Conservation (phyloP, 2,113 vertebrate genomes). For the Cavia aperea region DNA sequence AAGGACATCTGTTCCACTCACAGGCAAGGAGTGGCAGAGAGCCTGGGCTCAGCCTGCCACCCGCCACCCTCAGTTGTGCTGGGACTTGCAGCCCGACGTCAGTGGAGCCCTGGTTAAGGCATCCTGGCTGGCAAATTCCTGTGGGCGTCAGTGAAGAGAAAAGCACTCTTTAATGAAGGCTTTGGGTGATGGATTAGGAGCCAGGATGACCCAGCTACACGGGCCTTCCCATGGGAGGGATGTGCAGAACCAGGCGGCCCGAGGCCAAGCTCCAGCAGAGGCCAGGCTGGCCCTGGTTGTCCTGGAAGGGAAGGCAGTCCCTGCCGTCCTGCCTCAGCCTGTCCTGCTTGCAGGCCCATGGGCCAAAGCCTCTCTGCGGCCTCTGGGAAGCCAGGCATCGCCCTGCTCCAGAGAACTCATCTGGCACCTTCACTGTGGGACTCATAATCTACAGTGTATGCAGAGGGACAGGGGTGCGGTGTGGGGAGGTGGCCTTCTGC, state of each 20-base stretch:
- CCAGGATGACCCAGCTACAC: conserved; percentile 49
- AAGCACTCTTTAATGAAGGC: conserved; percentile 53
- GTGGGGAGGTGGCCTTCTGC: background rate
- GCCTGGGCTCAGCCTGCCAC: background rate
- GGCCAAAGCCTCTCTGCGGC: background rate
- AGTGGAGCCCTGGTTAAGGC: background rate
- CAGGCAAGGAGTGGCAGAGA: conserved; percentile 23
- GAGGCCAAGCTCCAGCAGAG: conserved; percentile 50
- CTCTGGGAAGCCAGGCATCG: background rate
- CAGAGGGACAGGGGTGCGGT: background rate
- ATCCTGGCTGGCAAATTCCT: conserved; percentile 44
- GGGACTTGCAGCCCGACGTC: conserved; percentile 46
- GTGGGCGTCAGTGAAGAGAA: conserved; percentile 10
- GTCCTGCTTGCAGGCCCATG: background rate
- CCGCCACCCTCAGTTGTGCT: conserved; percentile 21
- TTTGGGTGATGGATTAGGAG: conserved; percentile 50
- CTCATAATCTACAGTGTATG: background rate
- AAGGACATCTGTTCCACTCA: conserved; percentile 46
- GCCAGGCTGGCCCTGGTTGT: conserved; percentile 6
- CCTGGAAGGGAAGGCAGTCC: background rate
- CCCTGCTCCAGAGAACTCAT: background rate
- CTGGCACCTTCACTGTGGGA: background rate
- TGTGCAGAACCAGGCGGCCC: conserved; percentile 20
- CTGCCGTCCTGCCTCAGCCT: no score
- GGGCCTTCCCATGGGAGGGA: conserved; percentile 38